Evolutionary conservation across 2,888 invertebrate species (phyloP).

Genomic region (Aspidiotus rigidus): DNA sequence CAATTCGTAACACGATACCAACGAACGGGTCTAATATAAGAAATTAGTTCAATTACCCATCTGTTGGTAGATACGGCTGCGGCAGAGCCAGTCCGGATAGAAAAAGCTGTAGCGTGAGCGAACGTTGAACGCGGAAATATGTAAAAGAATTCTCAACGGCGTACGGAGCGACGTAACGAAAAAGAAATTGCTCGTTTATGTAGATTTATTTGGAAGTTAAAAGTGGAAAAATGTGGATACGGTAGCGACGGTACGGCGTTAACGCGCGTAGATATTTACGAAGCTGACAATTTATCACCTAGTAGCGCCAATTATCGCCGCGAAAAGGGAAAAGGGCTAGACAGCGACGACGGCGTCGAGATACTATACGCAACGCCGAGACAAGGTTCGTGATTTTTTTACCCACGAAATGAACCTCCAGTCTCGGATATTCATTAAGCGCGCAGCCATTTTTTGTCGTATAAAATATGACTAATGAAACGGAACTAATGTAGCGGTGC

Average conservation of each 20-base stretch:
- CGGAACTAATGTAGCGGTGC: constrained; percentile 23
- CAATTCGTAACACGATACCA: too few species aligned
- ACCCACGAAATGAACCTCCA: constrained; percentile 7
- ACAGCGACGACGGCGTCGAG: background rate
- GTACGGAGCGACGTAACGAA: background rate
- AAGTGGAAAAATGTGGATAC: constrained; percentile 19
- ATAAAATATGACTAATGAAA: constrained; percentile 27
- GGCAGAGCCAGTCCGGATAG: too few species aligned
- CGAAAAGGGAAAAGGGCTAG: background rate
- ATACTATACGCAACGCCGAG: constrained; percentile 2
- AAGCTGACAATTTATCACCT: constrained; percentile 30
- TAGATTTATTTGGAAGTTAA: constrained; percentile 28
- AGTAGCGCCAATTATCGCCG: constrained; percentile 10
- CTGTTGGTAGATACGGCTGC: too few species aligned
- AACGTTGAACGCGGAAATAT: constrained; percentile 26
- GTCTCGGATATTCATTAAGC: constrained; percentile 23
- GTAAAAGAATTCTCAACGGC: constrained; percentile 28
- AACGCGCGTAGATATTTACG: constrained; percentile 20
- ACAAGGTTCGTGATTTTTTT: constrained; percentile 7
- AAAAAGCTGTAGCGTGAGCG: too few species aligned
- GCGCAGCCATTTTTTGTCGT: constrained; percentile 20
- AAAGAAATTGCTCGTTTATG: constrained; percentile 30
- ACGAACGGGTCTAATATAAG: too few species aligned
- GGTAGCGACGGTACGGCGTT: constrained; percentile 8
- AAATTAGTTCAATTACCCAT: too few species aligned